Conservation (phyloP, 2,888 invertebrate species). For the Watsonalla binaria region DNA sequence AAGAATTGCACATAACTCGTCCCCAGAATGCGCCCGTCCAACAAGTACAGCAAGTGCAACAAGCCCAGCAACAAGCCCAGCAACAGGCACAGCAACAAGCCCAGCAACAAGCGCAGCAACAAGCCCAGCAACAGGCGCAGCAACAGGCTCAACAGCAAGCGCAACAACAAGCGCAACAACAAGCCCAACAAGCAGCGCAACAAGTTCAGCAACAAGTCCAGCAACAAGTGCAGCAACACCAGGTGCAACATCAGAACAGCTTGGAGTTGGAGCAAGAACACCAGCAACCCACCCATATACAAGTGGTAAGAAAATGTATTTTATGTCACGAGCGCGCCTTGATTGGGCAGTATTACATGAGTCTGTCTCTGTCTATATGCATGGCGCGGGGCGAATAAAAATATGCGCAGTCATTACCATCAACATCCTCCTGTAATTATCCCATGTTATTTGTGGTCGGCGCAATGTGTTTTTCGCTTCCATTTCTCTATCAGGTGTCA, state of each 20-base stretch:
- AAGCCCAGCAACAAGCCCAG: constrained; percentile 27
- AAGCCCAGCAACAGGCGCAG: constrained; percentile 32
- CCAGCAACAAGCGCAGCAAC: constrained; percentile 51
- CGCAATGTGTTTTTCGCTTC: too few species aligned
- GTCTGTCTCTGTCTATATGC: too few species aligned
- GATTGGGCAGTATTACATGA: too few species aligned
- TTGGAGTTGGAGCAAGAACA: constrained; percentile 65
- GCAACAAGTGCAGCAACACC: constrained; percentile 44
- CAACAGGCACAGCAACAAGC: constrained; percentile 45
- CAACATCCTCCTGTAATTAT: too few species aligned
- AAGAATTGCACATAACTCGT: background rate
- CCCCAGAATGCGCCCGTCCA: background rate
- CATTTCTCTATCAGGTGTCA: too few species aligned
- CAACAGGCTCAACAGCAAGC: constrained; percentile 50
- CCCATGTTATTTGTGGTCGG: too few species aligned
- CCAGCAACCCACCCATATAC: constrained; percentile 71
- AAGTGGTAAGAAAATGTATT: constrained; percentile 72
- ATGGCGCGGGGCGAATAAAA: too few species aligned
- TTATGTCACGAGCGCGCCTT: too few species aligned
- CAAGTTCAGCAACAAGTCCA: constrained; percentile 41
- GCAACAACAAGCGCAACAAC: constrained; percentile 48
- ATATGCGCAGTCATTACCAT: too few species aligned
- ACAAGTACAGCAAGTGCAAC: constrained; percentile 24
- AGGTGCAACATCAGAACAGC: constrained; percentile 63
- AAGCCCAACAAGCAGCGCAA: constrained; percentile 37